These are phyloP conservation scores for Erethizon dorsatum DNA, from an alignment of 2,797 vertebrate genomes.

Conservation along the genomic window DNA sequence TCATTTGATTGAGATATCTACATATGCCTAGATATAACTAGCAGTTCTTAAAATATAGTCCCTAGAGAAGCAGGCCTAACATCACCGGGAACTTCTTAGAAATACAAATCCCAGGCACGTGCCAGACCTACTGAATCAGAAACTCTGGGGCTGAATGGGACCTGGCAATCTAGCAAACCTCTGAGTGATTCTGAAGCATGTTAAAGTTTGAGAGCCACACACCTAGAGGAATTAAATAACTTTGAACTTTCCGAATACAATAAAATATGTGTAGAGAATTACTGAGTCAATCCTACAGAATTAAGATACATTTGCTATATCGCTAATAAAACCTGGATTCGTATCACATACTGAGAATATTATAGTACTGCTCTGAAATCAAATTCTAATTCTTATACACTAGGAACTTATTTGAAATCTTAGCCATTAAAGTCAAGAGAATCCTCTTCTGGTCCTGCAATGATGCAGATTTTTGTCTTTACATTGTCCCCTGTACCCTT, in stretches of 20 bases:
- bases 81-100: not conserved
- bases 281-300: not conserved
- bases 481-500: not conserved
- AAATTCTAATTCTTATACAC: conserved; percentile 14
- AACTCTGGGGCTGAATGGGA: not conserved
- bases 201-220: not conserved
- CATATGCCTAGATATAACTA: not conserved
- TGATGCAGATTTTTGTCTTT: not conserved
- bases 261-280: not conserved
- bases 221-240: conserved; percentile 30
- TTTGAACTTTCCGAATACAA: conserved; percentile 12
- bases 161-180: not conserved
- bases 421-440: not conserved
- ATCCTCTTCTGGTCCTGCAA: not conserved
- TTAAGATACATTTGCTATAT: conserved; percentile 36
- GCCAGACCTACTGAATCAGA: not conserved
- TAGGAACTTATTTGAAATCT: not conserved
- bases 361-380: not conserved
- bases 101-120: not conserved
- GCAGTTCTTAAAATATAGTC: not conserved
- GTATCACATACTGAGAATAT: not conserved
- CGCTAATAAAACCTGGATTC: not conserved
- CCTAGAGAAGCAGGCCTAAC: not conserved
- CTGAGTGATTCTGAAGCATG: not conserved
- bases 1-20: not conserved